A percentile compares a stretch with the other conserved stretches of the same genome.
Evolutionary conservation across 2,797 vertebrate species (phyloP).

Genomic region (Scarus forsteni): DNA sequence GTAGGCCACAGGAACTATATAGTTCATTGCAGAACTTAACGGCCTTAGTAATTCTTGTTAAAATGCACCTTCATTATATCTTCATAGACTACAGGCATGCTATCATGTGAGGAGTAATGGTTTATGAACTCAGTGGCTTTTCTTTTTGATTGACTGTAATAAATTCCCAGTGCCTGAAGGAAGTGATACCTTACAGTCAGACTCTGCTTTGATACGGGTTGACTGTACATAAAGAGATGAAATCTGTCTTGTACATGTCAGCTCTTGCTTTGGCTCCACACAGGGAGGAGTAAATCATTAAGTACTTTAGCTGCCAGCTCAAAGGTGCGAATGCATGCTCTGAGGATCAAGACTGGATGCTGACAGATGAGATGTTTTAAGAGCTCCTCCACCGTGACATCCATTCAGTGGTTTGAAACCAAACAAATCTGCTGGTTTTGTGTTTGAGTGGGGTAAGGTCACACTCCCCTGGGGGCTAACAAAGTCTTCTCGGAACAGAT

Average conservation of each 20-base stretch:
- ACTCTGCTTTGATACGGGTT: constrained; percentile 41
- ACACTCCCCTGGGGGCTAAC: constrained; percentile 32
- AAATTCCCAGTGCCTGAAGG: constrained; percentile 36
- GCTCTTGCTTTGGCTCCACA: constrained; percentile 59
- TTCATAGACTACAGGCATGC: background rate
- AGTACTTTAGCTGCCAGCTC: constrained; percentile 38
- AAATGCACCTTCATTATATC: background rate
- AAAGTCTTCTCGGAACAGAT: constrained; percentile 17
- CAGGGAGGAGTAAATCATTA: constrained; percentile 63
- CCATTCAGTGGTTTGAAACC: constrained; percentile 27
- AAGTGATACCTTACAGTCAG: constrained; percentile 18
- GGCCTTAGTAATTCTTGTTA: too few relatives aligned
- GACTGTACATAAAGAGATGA: constrained; percentile 37
- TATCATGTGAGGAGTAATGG: constrained; percentile 12
- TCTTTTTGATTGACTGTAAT: constrained; percentile 46
- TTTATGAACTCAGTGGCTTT: constrained; percentile 37
- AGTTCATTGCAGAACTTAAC: too few relatives aligned
- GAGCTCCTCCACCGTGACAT: constrained; percentile 22
- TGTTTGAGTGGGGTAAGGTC: constrained; percentile 18
- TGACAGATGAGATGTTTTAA: constrained; percentile 30
- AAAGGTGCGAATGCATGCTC: constrained; percentile 43
- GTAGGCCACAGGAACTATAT: too few relatives aligned
- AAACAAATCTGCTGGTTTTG: constrained; percentile 42
- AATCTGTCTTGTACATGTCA: constrained; percentile 54
- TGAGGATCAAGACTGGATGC: constrained; percentile 35